Conservation (phyloP, 2,113 vertebrate species). For the Mus spicilegus region DNA sequence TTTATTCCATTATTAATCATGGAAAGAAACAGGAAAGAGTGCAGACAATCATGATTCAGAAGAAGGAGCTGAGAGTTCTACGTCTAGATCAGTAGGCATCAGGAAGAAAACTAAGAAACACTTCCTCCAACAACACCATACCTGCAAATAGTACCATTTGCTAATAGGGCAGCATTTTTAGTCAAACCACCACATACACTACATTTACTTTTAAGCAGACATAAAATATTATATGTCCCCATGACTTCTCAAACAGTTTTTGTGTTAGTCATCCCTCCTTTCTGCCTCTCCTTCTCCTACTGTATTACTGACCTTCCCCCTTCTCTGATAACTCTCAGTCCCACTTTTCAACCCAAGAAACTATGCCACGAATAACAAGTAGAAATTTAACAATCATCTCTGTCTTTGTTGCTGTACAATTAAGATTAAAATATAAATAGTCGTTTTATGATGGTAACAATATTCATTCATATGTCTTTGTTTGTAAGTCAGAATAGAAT, state of each 20-base stretch:
- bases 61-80: not conserved
- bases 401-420: not conserved
- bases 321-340: not conserved
- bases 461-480: constrained; percentile 34
- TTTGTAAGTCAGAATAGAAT: constrained; percentile 48
- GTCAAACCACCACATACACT: not conserved
- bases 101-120: not conserved
- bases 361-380: not conserved
- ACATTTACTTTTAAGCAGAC: not conserved
- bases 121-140: not conserved
- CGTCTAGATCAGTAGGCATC: not conserved
- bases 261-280: not conserved
- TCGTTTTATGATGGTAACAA: not conserved
- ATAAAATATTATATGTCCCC: not conserved
- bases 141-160: not conserved
- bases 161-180: not conserved
- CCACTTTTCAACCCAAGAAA: not conserved
- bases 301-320: not conserved
- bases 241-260: not conserved
- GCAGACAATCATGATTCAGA: not conserved
- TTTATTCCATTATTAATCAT: not conserved
- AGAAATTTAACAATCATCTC: not conserved
- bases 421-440: constrained; percentile 40
- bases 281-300: not conserved
- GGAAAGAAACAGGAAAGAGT: too few species aligned